Evolutionary conservation across 1,140 invertebrate genomes (phyloP).

Genomic region (Drosophila nigromelanica): DNA sequence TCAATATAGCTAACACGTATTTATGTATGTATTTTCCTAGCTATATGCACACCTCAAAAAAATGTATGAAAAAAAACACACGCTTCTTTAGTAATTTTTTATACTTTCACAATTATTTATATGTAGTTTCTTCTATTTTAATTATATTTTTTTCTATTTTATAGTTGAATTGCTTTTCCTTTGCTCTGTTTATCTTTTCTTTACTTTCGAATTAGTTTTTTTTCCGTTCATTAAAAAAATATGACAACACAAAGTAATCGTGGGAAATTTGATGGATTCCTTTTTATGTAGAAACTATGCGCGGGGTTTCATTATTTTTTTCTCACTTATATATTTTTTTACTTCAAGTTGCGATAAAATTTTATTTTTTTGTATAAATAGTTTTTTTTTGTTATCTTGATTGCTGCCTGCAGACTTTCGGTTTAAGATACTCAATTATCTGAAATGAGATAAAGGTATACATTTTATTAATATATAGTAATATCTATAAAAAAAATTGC

Average conservation of each 20-base stretch:
- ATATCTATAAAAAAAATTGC: background rate
- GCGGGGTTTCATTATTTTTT: slow-evolving; percentile 1
- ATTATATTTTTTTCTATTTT: slow-evolving; percentile 8
- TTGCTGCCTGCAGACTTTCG: slow-evolving; percentile 66
- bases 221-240: slow-evolving; percentile 30
- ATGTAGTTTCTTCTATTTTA: background rate
- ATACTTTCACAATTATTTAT: slow-evolving; percentile 18
- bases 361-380: slow-evolving; percentile 3
- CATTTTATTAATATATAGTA: background rate
- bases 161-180: slow-evolving; percentile 26
- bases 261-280: slow-evolving; percentile 27
- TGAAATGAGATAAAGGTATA: slow-evolving; percentile 36
- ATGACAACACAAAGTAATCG: slow-evolving; percentile 27
- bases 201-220: background rate
- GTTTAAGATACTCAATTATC: slow-evolving; percentile 41
- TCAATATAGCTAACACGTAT: slow-evolving; percentile 5
- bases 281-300: slow-evolving; percentile 18
- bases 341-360: background rate
- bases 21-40: slow-evolving; percentile 4
- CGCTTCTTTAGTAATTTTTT: background rate
- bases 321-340: slow-evolving; percentile 1
- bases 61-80: slow-evolving; percentile 26
- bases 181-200: slow-evolving; percentile 6
- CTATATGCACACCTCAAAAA: slow-evolving; percentile 33
- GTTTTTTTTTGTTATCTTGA: slow-evolving; percentile 35